Base-by-base conservation (phyloP, 2,797 vertebrate genomes). In the Ambastaia sidthimunki region DNA sequence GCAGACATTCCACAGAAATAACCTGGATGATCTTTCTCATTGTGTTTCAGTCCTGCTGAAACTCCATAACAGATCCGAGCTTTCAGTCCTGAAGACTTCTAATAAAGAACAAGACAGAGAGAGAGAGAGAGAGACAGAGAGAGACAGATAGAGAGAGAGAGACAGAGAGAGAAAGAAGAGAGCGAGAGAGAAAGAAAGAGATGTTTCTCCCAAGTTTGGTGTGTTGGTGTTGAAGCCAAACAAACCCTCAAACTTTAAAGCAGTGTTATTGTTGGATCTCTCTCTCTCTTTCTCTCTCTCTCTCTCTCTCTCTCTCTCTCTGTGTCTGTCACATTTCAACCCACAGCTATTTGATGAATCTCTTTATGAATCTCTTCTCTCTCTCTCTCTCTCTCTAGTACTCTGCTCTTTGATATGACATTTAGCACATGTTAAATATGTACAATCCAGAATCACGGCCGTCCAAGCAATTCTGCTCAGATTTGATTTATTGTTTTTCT, bases 171-270 rank as follows among this genome's bases (percentile, higher is more conserved):
- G 47, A 54, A 19, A 31, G 69, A 82, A 55, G 54, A 28, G 23
- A 15, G 68, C 68, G 69, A 74, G 48, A 37, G 60, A 25, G 16
- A 18, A 19, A 68, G 44, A 15, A 44, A 83, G 85, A 89, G 87
- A 90, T 73, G 84, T 92, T 93, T 92, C 93, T 95, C 92, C 94
- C 93, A 92, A 94, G 92, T 95, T 94, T 95, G 95, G 94, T 94
- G 92, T 91, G 94, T 92, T 93, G 89, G 86, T 89, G 86, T 90
- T 87, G 88, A 90, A 89, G 90, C 90, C 86, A 70, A 77, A 50
- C 83, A 71, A 87, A 85, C 87, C 87, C 85, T 78, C 87, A 87
- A 85, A 87, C 89, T 91, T 89, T 91, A 92, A 90, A 90, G 89
- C 71, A 70, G 52, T 85, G 80, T 81, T 85, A 85, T 85, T 81